Evolutionary conservation across 2,797 vertebrate genomes (phyloP).

Genomic region (Phalanger gymnotis): DNA sequence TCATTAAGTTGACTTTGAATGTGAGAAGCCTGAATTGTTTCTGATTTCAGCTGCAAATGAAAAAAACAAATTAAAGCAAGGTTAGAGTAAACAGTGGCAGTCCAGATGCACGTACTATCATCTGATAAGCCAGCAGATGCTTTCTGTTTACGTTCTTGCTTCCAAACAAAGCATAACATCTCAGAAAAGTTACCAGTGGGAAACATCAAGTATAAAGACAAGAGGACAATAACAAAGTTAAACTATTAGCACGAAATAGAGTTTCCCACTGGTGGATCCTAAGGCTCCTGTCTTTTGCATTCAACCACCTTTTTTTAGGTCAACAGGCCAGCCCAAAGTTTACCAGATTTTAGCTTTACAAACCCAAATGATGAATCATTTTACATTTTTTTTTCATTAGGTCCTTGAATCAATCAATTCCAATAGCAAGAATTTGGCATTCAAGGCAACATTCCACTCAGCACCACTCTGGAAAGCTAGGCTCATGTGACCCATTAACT

Average conservation of each 20-base stretch:
- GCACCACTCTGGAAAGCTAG: constrained; percentile 17
- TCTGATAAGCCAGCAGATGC: not conserved
- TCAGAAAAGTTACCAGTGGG: not conserved
- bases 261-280: constrained; percentile 10
- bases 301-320: constrained; percentile 41
- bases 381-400: not conserved
- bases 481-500: not conserved
- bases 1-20: constrained; percentile 93
- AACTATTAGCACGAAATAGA: constrained; percentile 19
- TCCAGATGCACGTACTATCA: not conserved
- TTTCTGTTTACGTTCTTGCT: not conserved
- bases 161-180: not conserved
- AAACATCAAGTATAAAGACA: constrained; percentile 30
- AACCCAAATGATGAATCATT: constrained; percentile 16
- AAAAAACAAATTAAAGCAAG: constrained; percentile 35
- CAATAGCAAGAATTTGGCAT: constrained; percentile 10
- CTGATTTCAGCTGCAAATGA: constrained; percentile 88
- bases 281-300: constrained; percentile 35
- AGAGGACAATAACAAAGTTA: not conserved
- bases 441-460: not conserved
- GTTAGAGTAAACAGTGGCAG: constrained; percentile 16
- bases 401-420: constrained; percentile 3
- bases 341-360: constrained; percentile 6
- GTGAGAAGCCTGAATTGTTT: constrained; percentile 90
- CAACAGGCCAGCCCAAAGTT: not conserved